phyloP scores from a whole-genome alignment of 2,888 invertebrate species.

The Temnothorax ravouxi region DNA sequence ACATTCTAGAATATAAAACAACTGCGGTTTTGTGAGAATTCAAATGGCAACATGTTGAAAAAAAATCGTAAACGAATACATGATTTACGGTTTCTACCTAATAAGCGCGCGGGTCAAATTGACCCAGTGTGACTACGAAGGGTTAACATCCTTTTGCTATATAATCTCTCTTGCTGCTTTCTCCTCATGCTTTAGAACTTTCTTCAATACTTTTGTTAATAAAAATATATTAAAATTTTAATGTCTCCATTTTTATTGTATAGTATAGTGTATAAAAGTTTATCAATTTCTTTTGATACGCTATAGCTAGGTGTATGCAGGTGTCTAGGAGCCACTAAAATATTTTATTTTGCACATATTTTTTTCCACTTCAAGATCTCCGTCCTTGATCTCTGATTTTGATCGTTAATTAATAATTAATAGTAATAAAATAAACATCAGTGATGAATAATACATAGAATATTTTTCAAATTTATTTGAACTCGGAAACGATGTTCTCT shows the following conservation, averaged over 20 bases:
- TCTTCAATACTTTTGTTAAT: neutral
- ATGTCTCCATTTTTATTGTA: neutral
- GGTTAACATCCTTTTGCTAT: neutral
- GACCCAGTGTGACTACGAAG: too few relatives aligned
- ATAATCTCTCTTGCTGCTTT: neutral
- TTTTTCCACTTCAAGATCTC: neutral
- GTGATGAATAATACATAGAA: neutral
- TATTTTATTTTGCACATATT: neutral
- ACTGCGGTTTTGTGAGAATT: too few relatives aligned
- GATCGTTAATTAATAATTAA: neutral
- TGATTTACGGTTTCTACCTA: too few relatives aligned
- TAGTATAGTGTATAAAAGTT: neutral
- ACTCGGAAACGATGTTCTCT: neutral
- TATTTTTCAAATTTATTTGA: conserved; percentile 1
- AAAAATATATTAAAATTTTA: neutral
- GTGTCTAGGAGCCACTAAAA: neutral
- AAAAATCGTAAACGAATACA: too few relatives aligned
- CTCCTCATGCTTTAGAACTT: neutral
- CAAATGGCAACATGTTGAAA: too few relatives aligned
- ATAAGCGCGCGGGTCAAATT: too few relatives aligned
- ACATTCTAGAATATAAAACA: too few relatives aligned
- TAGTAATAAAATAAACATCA: neutral
- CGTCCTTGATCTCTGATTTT: neutral
- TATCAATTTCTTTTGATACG: neutral
- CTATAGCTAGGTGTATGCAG: neutral